A percentile compares a stretch with the other conserved stretches of the same genome.
These are phyloP conservation scores for Paralvinella palmiformis DNA, from an alignment of 1,140 invertebrate genomes.

Conservation along the genomic window DNA sequence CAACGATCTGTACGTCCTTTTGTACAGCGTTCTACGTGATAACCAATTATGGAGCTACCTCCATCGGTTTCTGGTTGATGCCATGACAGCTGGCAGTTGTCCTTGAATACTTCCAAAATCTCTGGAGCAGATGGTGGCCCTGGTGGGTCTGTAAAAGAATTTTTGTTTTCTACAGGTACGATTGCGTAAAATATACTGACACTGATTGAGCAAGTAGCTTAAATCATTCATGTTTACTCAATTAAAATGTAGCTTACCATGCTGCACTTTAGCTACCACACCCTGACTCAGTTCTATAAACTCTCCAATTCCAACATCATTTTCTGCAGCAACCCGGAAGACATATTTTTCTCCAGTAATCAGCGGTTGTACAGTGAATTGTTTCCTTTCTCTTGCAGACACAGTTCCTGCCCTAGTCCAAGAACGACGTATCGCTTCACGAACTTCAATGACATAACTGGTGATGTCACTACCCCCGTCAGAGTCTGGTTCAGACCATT, in stretches of 20 bases:
- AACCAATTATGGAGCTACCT: conserved; percentile 78
- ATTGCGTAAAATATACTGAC: conserved; percentile 1
- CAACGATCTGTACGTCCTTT: conserved; percentile 49
- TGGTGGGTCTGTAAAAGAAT: conserved; percentile 66
- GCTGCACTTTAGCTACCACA: conserved; percentile 17
- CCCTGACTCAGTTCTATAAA: conserved; percentile 14
- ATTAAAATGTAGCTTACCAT: conserved; percentile 33
- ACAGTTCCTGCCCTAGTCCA: conserved; percentile 14
- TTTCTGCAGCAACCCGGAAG: conserved; percentile 94
- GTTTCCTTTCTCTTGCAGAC: conserved; percentile 8
- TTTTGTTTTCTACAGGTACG: too few relatives aligned
- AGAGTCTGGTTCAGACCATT: conserved; percentile 81
- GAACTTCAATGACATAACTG: conserved; percentile 55
- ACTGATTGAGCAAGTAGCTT: not conserved
- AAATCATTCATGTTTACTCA: not conserved
- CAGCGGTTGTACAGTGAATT: conserved; percentile 47
- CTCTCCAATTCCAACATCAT: conserved; percentile 52
- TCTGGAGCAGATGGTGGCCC: conserved; percentile 87
- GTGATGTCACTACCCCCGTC: conserved; percentile 92
- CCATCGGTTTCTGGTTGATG: conserved; percentile 81
- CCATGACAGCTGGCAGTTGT: conserved; percentile 78
- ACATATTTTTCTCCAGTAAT: conserved; percentile 81
- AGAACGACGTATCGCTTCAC: conserved; percentile 41
- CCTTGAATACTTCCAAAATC: conserved; percentile 83
- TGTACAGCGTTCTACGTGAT: conserved; percentile 76